These are phyloP conservation scores for Phrynosoma blainvillii DNA, from an alignment of 2,113 vertebrate species.

Conservation along the genomic window DNA sequence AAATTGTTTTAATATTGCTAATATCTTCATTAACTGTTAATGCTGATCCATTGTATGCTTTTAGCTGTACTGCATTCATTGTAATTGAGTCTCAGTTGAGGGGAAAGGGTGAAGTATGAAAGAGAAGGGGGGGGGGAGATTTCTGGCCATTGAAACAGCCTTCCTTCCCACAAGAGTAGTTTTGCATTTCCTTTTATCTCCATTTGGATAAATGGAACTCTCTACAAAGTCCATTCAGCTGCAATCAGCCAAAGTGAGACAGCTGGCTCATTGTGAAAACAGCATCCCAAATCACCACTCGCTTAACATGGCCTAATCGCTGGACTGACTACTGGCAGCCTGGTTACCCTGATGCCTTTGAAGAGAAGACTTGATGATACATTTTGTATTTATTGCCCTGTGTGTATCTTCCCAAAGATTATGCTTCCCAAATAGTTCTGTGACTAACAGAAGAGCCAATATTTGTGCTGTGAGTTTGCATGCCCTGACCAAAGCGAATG, in stretches of 20 bases:
- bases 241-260: not conserved
- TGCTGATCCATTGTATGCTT: too few species aligned
- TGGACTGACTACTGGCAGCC: not conserved
- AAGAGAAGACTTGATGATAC: not conserved
- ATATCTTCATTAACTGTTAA: too few species aligned
- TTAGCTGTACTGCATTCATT: too few species aligned
- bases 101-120: too few species aligned
- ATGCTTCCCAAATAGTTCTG: not conserved
- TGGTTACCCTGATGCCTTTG: not conserved
- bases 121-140: not conserved
- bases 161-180: not conserved
- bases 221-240: not conserved
- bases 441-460: not conserved
- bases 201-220: not conserved
- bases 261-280: not conserved
- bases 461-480: not conserved
- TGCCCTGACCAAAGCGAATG: not conserved
- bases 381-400: not conserved
- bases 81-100: too few species aligned
- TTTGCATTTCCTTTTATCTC: not conserved
- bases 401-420: not conserved
- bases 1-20: too few species aligned
- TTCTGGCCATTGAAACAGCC: not conserved
- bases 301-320: not conserved
- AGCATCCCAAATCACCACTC: not conserved